Evolutionary conservation across 2,797 vertebrate species (phyloP), one percentile per base, ranked within the genome.

Genomic region (Ciconia nigra): DNA sequence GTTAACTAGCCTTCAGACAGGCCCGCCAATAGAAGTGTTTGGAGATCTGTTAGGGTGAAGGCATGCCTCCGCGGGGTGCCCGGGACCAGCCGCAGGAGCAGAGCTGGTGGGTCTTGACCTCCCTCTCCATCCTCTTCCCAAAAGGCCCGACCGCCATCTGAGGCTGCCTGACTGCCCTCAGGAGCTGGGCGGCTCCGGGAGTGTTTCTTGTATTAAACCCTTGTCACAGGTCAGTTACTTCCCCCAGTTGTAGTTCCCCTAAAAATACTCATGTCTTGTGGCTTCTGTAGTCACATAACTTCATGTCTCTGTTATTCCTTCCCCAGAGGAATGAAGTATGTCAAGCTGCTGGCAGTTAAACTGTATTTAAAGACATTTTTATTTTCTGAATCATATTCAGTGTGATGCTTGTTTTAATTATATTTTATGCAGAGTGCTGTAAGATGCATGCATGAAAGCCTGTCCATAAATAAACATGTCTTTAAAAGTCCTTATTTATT

Each of bases 381-480:
- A 83, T 93, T 97, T 94, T 93, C 92, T 96, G 97, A 96, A 93
- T 97, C 95, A 96, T 93, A 90, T 94, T 96, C 90, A 70, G 62
- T 1, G 2, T 70, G 79, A 90, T 94, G 51, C 96, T 96, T 97
- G 89, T 76, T 97, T 96, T 93, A 93, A 95, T 96, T 95, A 93
- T 77, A 83, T 85, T 87, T 97, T 74, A 66, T 89, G 72, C n/a
- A 4, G 59, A 81, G 83, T 72, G 44, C 59, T 87, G 94, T 87
- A 42, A 84, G 85, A 93, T 79, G 58, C 72, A 88, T 81, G 87
- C 93, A 92, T 92, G 92, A 96, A 95, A 95, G 84, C 47, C 58
- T 19, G 61, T 54, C 85, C 91, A 62, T 94, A 97, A 96, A 96
- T 87, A 91, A 91, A 88, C 26, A 67, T 61, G 84, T 39, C 87